These are phyloP conservation scores for Upupa epops DNA, from an alignment of 2,113 vertebrate genomes.

Conservation along the genomic window DNA sequence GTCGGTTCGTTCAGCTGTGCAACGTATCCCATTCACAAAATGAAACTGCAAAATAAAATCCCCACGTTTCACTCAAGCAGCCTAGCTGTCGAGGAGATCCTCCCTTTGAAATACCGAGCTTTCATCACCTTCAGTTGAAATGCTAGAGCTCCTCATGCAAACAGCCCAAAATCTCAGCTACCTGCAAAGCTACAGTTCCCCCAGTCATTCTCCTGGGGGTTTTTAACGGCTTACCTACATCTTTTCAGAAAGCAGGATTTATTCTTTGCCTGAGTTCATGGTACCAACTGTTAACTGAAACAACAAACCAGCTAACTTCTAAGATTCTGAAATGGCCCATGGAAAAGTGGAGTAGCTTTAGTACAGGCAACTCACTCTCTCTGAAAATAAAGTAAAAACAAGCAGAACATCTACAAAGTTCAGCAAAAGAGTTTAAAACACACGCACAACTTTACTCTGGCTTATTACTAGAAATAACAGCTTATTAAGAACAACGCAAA, in stretches of 20 bases:
- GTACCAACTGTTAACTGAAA: background rate
- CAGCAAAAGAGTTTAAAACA: background rate
- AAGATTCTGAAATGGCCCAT: background rate
- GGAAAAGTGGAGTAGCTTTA: background rate
- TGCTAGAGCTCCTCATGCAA: background rate
- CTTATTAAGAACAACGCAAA: background rate
- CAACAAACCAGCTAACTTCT: background rate
- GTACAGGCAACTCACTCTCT: background rate
- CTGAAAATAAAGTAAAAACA: background rate
- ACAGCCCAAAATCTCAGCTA: conserved; percentile 11
- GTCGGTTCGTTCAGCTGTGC: background rate
- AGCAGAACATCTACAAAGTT: background rate
- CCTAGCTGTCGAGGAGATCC: background rate
- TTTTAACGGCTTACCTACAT: background rate
- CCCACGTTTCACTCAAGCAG: background rate
- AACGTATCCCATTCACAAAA: conserved; percentile 28
- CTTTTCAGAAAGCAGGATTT: background rate
- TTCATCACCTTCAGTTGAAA: conserved; percentile 15
- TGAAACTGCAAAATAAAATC: background rate
- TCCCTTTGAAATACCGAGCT: conserved; percentile 16
- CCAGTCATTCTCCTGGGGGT: background rate
- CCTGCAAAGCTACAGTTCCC: conserved; percentile 8
- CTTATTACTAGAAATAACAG: background rate
- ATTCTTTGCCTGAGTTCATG: background rate
- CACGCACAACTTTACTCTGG: background rate